Percentiles rank a stretch among this genome's conserved stretches.
Conservation (phyloP, 2,888 invertebrate genomes). For the Tanaodytes sp. region DNA sequence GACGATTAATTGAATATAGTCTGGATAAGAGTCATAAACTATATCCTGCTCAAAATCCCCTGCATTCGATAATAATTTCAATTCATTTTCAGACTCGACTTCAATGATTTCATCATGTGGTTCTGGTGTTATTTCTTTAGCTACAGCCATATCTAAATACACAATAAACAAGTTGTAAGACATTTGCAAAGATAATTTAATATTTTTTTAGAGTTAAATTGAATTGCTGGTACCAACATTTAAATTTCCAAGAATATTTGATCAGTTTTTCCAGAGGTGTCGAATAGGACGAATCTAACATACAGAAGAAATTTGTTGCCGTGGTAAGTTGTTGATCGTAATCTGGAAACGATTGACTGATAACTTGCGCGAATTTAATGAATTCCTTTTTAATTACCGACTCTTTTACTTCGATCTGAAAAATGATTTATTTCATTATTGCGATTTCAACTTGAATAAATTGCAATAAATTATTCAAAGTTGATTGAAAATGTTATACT, state of each 20-base stretch:
- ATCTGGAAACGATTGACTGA: slow-evolving; percentile 19
- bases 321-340: slow-evolving; percentile 10
- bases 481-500: background rate
- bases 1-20: background rate
- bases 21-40: slow-evolving; percentile 10
- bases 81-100: background rate
- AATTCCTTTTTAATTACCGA: slow-evolving; percentile 36
- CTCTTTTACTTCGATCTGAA: slow-evolving; percentile 36
- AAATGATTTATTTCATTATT: background rate
- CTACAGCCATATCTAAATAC: too few species aligned
- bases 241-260: slow-evolving; percentile 34
- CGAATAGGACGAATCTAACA: slow-evolving; percentile 23
- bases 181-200: too few species aligned
- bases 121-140: too few species aligned
- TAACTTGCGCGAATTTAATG: slow-evolving; percentile 29
- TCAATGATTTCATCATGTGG: background rate
- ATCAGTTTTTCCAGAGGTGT: slow-evolving; percentile 11
- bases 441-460: background rate
- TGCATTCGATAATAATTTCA: slow-evolving; percentile 14
- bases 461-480: background rate
- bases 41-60: background rate
- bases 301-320: slow-evolving; percentile 30
- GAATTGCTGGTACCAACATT: slow-evolving; percentile 28
- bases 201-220: too few species aligned
- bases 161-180: too few species aligned